These are phyloP conservation scores for Myripristis murdjan DNA, from an alignment of 2,797 vertebrate genomes.

Conservation along the genomic window DNA sequence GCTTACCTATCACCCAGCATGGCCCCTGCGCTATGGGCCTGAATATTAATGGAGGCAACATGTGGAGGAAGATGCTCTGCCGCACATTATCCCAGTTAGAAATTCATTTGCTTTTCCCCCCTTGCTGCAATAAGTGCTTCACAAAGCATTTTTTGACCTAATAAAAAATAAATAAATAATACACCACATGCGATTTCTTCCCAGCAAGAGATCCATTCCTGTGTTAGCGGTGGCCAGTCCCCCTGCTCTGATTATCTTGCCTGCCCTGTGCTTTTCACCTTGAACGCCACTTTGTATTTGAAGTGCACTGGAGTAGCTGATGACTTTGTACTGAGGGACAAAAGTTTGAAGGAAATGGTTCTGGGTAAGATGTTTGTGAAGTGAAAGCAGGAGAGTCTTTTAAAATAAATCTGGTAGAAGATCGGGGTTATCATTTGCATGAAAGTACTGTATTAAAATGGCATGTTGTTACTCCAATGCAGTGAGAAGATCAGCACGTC, in stretches of 20 bases:
- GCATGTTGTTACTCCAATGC: too few species aligned
- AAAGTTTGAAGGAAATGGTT: conserved; percentile 25
- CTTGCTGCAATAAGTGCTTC: conserved; percentile 59
- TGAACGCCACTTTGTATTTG: conserved; percentile 34
- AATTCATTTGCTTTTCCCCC: conserved; percentile 54
- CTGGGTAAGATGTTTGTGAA: not conserved
- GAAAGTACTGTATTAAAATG: conserved; percentile 22
- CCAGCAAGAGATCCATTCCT: conserved; percentile 50
- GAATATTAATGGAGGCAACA: conserved; percentile 71
- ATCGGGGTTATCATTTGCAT: conserved; percentile 16
- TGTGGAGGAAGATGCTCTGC: conserved; percentile 49
- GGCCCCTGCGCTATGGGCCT: conserved; percentile 45
- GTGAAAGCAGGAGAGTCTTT: too few species aligned
- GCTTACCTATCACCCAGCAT: conserved; percentile 41
- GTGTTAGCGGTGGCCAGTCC: conserved; percentile 30
- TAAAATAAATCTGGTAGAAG: too few species aligned
- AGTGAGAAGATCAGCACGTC: too few species aligned
- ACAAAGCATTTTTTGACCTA: conserved; percentile 60
- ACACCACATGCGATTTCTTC: conserved; percentile 53
- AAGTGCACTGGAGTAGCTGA: conserved; percentile 12
- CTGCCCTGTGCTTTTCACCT: conserved; percentile 58
- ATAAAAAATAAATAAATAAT: conserved; percentile 58
- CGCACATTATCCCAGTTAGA: conserved; percentile 69
- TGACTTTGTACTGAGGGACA: conserved; percentile 46
- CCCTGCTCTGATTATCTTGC: conserved; percentile 55